Percentiles rank a stretch among this genome's conserved stretches.
phyloP scores from a whole-genome alignment of 2,113 vertebrate genomes.

The Meleagris gallopavo region DNA sequence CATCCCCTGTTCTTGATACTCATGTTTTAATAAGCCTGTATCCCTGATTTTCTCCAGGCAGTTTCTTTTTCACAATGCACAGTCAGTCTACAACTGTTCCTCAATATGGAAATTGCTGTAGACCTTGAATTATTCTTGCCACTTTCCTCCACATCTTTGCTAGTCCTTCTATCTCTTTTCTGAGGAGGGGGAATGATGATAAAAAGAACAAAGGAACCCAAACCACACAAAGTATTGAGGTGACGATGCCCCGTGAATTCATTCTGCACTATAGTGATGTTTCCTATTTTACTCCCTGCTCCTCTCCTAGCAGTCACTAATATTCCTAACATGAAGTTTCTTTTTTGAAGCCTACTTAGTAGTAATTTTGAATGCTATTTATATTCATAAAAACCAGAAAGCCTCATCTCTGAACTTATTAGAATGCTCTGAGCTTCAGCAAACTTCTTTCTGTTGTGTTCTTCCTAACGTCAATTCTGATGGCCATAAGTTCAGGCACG shows the following conservation, averaged over 20 bases:
- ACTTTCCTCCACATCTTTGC: not conserved
- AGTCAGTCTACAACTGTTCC: not conserved
- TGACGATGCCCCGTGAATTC: not conserved
- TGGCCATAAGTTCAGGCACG: not conserved
- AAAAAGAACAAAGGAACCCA: not conserved
- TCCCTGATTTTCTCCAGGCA: not conserved
- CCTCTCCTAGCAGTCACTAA: conserved; percentile 1
- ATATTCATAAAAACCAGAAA: conserved; percentile 13
- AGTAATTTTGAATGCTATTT: conserved; percentile 23
- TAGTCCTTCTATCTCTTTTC: not conserved
- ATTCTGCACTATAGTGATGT: not conserved
- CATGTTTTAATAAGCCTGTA: not conserved
- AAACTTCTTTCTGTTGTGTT: not conserved
- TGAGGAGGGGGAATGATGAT: not conserved
- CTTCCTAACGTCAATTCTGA: not conserved
- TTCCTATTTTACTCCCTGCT: not conserved
- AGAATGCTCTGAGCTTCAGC: not conserved
- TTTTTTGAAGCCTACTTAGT: conserved; percentile 12
- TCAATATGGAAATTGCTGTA: not conserved
- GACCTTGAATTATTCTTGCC: not conserved
- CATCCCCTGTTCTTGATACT: not conserved
- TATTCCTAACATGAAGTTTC: not conserved
- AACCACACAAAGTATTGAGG: not conserved
- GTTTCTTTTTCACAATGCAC: not conserved
- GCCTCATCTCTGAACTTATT: not conserved